These are phyloP conservation scores for Cranoglanis bouderius DNA, from an alignment of 2,113 vertebrate species.

Conservation along the genomic window DNA sequence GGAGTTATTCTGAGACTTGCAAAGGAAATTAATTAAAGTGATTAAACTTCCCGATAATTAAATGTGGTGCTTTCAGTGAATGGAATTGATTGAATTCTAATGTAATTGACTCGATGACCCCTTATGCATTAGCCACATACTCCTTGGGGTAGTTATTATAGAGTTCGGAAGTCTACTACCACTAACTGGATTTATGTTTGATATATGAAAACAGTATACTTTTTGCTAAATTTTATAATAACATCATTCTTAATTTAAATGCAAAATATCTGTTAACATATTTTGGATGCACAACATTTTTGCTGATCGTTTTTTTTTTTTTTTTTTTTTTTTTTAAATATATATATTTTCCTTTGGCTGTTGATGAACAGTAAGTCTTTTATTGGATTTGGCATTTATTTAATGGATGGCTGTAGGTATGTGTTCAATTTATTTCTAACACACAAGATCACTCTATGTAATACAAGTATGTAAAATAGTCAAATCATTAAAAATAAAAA, in stretches of 20 bases:
- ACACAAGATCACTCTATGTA: not conserved
- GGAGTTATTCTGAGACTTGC: not conserved
- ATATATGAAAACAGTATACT: no score
- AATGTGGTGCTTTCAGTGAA: not conserved
- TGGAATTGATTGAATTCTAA: constrained; percentile 29
- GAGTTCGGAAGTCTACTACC: not conserved
- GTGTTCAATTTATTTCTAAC: not conserved
- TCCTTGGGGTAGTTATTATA: not conserved
- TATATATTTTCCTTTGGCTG: no score
- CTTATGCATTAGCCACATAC: not conserved
- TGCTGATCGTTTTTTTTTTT: not conserved
- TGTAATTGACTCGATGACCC: constrained; percentile 21
- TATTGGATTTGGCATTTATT: not conserved
- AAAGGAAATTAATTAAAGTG: constrained; percentile 28
- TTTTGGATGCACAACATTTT: not conserved
- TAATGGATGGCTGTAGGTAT: not conserved
- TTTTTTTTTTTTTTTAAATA: no score
- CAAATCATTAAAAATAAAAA: not conserved
- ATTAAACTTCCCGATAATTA: constrained; percentile 21
- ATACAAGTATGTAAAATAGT: not conserved
- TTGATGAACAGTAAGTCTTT: not conserved
- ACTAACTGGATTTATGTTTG: not conserved
- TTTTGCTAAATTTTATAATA: not conserved
- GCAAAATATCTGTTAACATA: not conserved
- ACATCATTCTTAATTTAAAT: not conserved